These are phyloP conservation scores for Pelusios castaneus DNA, from an alignment of 2,113 vertebrate genomes.

Conservation along the genomic window DNA sequence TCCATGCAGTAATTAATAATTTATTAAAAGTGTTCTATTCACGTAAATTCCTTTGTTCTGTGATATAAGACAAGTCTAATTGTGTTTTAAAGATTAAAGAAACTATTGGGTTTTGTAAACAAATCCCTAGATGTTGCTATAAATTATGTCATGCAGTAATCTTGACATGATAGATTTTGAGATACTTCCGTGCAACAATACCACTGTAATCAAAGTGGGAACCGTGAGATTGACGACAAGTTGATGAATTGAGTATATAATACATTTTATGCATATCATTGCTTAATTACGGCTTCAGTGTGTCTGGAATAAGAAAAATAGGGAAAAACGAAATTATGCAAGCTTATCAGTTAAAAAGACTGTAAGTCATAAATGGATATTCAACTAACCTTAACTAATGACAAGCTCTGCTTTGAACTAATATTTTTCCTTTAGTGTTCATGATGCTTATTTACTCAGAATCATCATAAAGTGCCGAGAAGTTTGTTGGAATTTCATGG, in stretches of 20 bases:
- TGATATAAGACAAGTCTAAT: conserved; percentile 50
- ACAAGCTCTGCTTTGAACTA: conserved; percentile 50
- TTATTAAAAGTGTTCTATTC: conserved; percentile 48
- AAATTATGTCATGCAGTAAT: conserved; percentile 60
- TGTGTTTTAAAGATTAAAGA: conserved; percentile 53
- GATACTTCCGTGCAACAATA: conserved; percentile 60
- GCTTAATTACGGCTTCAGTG: conserved; percentile 56
- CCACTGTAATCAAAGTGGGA: conserved; percentile 21
- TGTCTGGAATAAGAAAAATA: conserved; percentile 44
- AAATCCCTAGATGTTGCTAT: conserved; percentile 28
- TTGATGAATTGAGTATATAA: background rate
- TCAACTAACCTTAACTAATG: conserved; percentile 57
- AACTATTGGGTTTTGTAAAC: conserved; percentile 49
- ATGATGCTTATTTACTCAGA: conserved; percentile 53
- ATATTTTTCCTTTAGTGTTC: conserved; percentile 46
- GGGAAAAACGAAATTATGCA: conserved; percentile 27
- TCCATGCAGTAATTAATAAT: conserved; percentile 35
- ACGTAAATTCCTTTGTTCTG: conserved; percentile 26
- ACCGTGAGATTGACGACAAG: conserved; percentile 35
- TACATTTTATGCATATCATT: conserved; percentile 16
- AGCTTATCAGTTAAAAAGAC: conserved; percentile 44
- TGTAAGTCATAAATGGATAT: conserved; percentile 32
- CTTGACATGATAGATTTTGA: conserved; percentile 61
- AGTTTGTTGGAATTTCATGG: conserved; percentile 49
- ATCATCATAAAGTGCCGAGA: conserved; percentile 27